These are phyloP conservation scores for Slavum lentiscoides DNA, from an alignment of 2,888 invertebrate species.

Conservation along the genomic window DNA sequence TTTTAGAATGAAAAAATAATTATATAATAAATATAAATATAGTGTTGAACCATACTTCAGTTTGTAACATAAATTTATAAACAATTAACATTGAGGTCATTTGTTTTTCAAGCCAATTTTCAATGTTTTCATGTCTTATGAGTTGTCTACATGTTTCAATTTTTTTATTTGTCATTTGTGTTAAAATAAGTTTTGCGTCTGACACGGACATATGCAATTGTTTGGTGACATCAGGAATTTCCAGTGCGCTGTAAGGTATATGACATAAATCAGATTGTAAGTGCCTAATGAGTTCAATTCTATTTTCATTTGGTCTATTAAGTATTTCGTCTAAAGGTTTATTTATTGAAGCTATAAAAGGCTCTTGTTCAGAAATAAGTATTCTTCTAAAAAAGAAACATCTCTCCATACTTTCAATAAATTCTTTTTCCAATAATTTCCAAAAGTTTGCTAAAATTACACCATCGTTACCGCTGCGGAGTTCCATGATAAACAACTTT, in stretches of 20 bases:
- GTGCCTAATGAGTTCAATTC: slow-evolving; percentile 8
- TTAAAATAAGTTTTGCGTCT: slow-evolving; percentile 4
- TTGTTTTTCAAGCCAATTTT: neutral
- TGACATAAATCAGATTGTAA: slow-evolving; percentile 20
- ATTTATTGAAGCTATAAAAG: neutral
- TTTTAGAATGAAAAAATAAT: neutral
- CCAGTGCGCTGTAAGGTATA: neutral
- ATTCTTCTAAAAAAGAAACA: slow-evolving; percentile 34
- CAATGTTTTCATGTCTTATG: slow-evolving; percentile 1
- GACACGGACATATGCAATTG: neutral
- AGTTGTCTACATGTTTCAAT: slow-evolving; percentile 4
- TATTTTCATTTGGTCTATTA: neutral
- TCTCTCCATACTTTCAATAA: slow-evolving; percentile 7
- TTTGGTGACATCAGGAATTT: neutral
- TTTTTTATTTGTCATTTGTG: slow-evolving; percentile 16
- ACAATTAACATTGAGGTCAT: neutral
- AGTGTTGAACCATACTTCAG: neutral
- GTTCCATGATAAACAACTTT: neutral
- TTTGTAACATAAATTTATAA: slow-evolving; percentile 29
- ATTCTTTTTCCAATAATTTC: slow-evolving; percentile 2
- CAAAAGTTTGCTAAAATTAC: slow-evolving; percentile 1
- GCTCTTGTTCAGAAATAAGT: slow-evolving; percentile 6
- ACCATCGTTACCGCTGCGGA: neutral
- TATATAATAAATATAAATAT: neutral
- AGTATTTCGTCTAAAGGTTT: slow-evolving; percentile 2